Evolutionary conservation across 2,113 vertebrate genomes (phyloP).

Genomic region (Climacteris rufus): DNA sequence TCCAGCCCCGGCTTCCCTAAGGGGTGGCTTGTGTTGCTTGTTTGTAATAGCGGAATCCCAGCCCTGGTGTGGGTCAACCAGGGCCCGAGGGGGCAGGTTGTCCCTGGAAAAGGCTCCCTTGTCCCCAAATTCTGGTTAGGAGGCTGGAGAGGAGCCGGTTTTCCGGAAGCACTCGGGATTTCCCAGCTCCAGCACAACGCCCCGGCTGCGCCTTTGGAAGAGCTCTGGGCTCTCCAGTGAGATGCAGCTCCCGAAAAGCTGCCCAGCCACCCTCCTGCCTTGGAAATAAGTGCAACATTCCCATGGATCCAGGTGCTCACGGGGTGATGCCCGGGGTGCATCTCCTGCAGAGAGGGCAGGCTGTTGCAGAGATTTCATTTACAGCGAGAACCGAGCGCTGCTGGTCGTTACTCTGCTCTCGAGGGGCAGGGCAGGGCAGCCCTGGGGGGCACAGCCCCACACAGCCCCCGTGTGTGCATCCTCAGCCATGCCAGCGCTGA

Average conservation of each 20-base stretch:
- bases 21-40: background rate
- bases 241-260: background rate
- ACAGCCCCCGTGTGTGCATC: rapidly evolving
- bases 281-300: background rate
- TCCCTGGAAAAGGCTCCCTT: background rate
- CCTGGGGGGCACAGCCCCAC: background rate
- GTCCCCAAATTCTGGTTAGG: rapidly evolving
- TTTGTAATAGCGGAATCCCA: background rate
- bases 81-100: rapidly evolving
- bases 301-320: background rate
- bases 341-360: background rate
- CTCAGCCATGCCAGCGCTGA: rapidly evolving
- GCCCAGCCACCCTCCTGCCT: background rate
- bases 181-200: rapidly evolving
- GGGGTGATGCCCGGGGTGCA: background rate
- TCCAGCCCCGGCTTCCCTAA: background rate
- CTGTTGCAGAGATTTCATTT: background rate
- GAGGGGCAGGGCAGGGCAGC: background rate
- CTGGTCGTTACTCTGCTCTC: background rate
- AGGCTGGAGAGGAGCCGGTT: background rate
- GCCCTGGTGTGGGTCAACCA: background rate
- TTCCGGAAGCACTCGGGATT: background rate
- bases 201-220: background rate
- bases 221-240: background rate
- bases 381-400: rapidly evolving